Conservation (phyloP, 1,140 invertebrate species). For the Diploscapter pachys region DNA sequence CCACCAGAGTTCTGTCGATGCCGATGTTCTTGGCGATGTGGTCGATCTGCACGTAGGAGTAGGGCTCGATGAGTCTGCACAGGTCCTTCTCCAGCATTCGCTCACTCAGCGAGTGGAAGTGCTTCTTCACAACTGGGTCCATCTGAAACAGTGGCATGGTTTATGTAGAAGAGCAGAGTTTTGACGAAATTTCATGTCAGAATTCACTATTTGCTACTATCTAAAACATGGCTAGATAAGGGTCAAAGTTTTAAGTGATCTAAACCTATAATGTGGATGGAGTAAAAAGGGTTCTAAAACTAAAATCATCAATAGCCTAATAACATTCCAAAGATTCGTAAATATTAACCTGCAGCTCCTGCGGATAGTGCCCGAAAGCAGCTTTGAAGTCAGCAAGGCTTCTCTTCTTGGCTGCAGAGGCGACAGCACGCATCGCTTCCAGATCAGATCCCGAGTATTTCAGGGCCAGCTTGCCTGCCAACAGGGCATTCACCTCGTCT, state of each 20-base stretch:
- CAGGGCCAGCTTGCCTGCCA: slow-evolving; percentile 90
- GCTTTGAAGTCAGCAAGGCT: slow-evolving; percentile 91
- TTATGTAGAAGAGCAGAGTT: not conserved
- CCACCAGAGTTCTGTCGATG: slow-evolving; percentile 64
- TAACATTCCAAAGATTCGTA: slow-evolving; percentile 1
- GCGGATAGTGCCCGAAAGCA: slow-evolving; percentile 78
- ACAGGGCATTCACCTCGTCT: slow-evolving; percentile 90
- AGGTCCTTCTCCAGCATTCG: slow-evolving; percentile 99
- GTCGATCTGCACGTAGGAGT: slow-evolving; percentile 83
- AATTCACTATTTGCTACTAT: too few relatives aligned
- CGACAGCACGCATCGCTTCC: slow-evolving; percentile 95
- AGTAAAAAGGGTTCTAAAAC: not conserved
- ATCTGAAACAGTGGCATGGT: slow-evolving; percentile 12
- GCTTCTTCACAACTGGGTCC: slow-evolving; percentile 91
- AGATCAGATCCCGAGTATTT: slow-evolving; percentile 92
- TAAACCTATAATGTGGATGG: too few relatives aligned
- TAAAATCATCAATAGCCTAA: not conserved
- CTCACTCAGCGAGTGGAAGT: slow-evolving; percentile 92
- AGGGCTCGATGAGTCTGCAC: slow-evolving; percentile 96
- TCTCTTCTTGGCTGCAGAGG: slow-evolving; percentile 88
- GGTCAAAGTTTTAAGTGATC: too few relatives aligned
- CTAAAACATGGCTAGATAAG: too few relatives aligned
- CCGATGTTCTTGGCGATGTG: slow-evolving; percentile 78
- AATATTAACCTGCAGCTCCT: slow-evolving; percentile 75
- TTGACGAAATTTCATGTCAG: not conserved